Percentiles rank a stretch among this genome's conserved stretches.
These are phyloP conservation scores for Triplophysa siluroides DNA, from an alignment of 2,113 vertebrate species.

Conservation along the genomic window DNA sequence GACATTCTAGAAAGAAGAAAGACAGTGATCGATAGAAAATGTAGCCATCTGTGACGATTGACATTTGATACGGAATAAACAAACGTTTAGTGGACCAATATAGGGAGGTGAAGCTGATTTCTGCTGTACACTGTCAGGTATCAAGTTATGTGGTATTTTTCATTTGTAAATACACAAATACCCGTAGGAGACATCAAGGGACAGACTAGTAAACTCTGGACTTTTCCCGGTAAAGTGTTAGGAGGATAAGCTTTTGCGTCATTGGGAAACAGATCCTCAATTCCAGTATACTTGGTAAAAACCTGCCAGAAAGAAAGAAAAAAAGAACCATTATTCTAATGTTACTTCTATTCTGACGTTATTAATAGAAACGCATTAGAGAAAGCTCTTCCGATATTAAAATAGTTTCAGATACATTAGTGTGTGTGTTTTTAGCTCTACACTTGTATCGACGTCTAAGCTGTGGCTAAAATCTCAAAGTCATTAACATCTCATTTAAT, in stretches of 20 bases:
- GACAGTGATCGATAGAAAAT: conserved; percentile 13
- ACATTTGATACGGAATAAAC: conserved; percentile 30
- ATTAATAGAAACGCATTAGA: not conserved
- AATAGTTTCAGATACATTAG: not conserved
- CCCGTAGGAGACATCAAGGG: not conserved
- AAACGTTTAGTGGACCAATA: not conserved
- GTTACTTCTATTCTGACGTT: not conserved
- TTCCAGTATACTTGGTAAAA: not conserved
- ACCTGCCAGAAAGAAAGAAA: not conserved
- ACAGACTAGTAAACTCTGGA: no score
- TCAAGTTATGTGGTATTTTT: not conserved
- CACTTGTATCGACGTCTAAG: conserved; percentile 32
- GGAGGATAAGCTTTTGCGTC: not conserved
- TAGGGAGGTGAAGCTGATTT: not conserved
- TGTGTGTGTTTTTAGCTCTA: not conserved
- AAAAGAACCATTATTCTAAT: not conserved
- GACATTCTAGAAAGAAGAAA: conserved; percentile 4
- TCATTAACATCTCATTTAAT: conserved; percentile 47
- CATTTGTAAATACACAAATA: not conserved
- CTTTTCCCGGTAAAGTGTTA: no score
- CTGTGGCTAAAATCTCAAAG: conserved; percentile 6
- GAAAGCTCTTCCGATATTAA: not conserved
- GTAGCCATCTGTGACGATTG: not conserved
- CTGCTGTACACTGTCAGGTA: not conserved
- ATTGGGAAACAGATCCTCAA: not conserved